Base-by-base conservation (phyloP, 2,888 invertebrate species). In the Nematopogon swammerdamellus region DNA sequence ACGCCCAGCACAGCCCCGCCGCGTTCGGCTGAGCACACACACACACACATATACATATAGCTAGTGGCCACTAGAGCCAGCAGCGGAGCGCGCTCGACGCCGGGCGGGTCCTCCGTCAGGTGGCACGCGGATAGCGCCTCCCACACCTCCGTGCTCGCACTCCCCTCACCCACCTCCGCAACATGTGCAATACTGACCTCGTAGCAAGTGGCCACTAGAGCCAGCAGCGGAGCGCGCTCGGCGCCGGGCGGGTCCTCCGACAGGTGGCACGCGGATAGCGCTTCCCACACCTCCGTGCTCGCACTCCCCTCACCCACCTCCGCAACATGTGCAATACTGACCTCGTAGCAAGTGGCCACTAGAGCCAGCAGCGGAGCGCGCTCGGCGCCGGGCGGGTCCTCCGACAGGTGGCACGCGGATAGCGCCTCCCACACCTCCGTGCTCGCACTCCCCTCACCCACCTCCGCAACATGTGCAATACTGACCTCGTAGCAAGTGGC, bases 301-400 rank as follows among this genome's bases (percentile, higher is more conserved):
- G n/a, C n/a, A n/a, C n/a, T n/a, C n/a, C n/a, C n/a, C n/a, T n/a
- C n/a, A n/a, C 48, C 17, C 19, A 5, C 8, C 14, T 14, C 8
- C 8, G 8, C 44, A 16, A 44, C 44, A 30, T 14, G n/a, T n/a
- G n/a, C n/a, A n/a, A n/a, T n/a, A 45, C 49, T 59, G 59, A 86
- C 87, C 81, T 88, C 87, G 60, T 87, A 88, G 61, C 85, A 86
- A 51, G 85, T 84, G 14, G 88, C 88, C 44, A 88, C 71, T 51
- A 88, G 79, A 11, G 85, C 84, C 8, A 88, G 70, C 50, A 87
- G 61, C 0, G 88, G 87, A 56, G 83, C 83, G 20, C 80, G 72
- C 52, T 82, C 82, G 42, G 71, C 57, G 30, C 83, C 84, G 1
- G 86, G 86, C n/a, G 88, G 87, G 67, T 88, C 88, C 53, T 84